Evolutionary conservation across 2,113 vertebrate genomes (phyloP), one percentile per base, ranked within the genome.

Genomic region (Indicator indicator): DNA sequence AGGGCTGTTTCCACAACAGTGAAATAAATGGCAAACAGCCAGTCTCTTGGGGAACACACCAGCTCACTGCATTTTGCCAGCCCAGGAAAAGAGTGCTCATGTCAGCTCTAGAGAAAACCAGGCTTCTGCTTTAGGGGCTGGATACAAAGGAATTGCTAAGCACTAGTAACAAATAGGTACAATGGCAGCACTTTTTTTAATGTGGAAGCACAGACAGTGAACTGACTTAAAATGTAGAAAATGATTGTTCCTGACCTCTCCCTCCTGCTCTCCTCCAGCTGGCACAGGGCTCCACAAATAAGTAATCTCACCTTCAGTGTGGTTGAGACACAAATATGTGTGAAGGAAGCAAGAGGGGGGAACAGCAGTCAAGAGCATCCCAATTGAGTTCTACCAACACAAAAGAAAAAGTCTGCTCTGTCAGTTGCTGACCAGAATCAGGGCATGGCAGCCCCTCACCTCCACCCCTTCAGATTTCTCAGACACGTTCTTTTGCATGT

Each of bases 1-100:
- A 94, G 71, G 79, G 78, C 89, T 88, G 88, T 80, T 97, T 95
- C 90, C 95, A 95, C 71, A 91, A 86, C 82, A 94, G 54, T 32
- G 95, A 74, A 90, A 92, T 87, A 87, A 93, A 95, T 88, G 84
- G 94, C 92, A 96, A 94, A 64, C 65, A 91, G 86, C 36, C 90
- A 88, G 63, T 88, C 94, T 96, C 94, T 79, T 89, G 83, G 83
- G 90, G 91, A 90, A 90, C 19, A 0, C 65, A 40, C 55, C 17
- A 74, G 33, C 80, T 77, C 80, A 15, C 60, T 16, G 73, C 62
- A 30, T 72, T 72, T 74, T 84, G 80, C 91, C 82, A 96, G 78
- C 85, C 74, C 65, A 56, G 74, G 86, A 87, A 70, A 94, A 94
- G 76, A 48, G 62, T 24, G 72, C 32, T 92, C 71, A 88, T 81